Conservation (phyloP, 2,797 vertebrate genomes). For the Falco peregrinus region DNA sequence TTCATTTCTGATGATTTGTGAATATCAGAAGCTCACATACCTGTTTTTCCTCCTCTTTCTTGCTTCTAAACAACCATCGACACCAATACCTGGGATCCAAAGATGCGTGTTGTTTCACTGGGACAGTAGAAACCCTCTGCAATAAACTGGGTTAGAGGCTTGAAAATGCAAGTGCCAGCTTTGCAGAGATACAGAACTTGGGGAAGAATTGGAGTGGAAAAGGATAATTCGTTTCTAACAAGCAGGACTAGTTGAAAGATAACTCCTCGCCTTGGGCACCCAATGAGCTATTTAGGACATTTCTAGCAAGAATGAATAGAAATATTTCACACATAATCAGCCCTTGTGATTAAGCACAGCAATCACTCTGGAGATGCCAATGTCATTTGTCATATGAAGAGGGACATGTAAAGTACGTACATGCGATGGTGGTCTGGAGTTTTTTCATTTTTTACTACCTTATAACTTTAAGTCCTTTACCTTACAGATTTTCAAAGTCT, state of each 20-base stretch:
- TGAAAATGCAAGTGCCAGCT: neutral
- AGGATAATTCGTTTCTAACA: neutral
- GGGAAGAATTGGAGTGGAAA: neutral
- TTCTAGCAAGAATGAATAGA: neutral
- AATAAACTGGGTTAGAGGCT: neutral
- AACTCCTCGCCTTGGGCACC: neutral
- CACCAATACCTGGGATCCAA: neutral
- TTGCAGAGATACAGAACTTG: neutral
- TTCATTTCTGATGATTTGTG: conserved; percentile 21
- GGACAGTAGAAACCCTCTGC: neutral
- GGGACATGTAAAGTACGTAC: neutral
- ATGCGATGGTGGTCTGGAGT: neutral
- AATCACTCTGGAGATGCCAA: neutral
- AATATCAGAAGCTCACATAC: neutral
- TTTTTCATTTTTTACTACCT: neutral
- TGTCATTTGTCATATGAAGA: neutral
- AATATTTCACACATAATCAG: neutral
- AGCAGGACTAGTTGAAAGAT: neutral
- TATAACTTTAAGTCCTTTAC: neutral
- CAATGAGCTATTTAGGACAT: neutral
- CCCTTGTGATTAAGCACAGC: neutral
- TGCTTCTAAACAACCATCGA: neutral
- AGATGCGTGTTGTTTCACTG: neutral
- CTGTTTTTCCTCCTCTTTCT: conserved; percentile 17
- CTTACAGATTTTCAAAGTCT: neutral